Conservation (phyloP, 1,140 invertebrate genomes). For the Drosophila fuyamai region DNA sequence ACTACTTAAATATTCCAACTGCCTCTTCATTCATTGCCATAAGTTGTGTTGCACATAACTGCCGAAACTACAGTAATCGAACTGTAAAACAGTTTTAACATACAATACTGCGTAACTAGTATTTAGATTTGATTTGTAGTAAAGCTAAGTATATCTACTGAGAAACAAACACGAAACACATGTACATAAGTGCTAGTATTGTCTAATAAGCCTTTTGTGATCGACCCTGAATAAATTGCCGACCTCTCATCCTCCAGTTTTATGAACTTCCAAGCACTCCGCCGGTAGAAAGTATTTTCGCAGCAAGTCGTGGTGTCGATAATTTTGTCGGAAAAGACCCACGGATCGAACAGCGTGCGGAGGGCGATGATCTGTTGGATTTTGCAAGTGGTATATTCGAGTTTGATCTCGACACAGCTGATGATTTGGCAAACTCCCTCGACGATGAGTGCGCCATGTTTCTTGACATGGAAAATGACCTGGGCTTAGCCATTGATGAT, state of each 20-base stretch:
- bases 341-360: constrained; percentile 4
- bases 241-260: constrained; percentile 71
- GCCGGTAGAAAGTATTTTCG: constrained; percentile 62
- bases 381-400: constrained; percentile 52
- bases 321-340: constrained; percentile 22
- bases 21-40: constrained; percentile 29
- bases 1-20: constrained; percentile 35
- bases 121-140: constrained; percentile 37
- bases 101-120: constrained; percentile 11
- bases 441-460: constrained; percentile 53
- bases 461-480: constrained; percentile 55
- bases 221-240: constrained; percentile 67
- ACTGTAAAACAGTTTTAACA: constrained; percentile 34
- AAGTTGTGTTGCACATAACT: constrained; percentile 32
- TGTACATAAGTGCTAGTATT: constrained; percentile 59
- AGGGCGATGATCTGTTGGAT: constrained; percentile 46
- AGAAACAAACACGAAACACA: constrained; percentile 29
- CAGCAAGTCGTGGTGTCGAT: constrained; percentile 37
- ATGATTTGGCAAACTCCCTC: constrained; percentile 48
- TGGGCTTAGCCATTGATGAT: constrained; percentile 43
- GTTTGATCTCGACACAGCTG: constrained; percentile 45
- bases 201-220: constrained; percentile 66
- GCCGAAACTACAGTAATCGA: constrained; percentile 1
- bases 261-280: constrained; percentile 60
- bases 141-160: constrained; percentile 30